A percentile compares a stretch with the other conserved stretches of the same genome.
phyloP scores from a whole-genome alignment of 2,797 vertebrate genomes.

The Tiaroga cobitis region DNA sequence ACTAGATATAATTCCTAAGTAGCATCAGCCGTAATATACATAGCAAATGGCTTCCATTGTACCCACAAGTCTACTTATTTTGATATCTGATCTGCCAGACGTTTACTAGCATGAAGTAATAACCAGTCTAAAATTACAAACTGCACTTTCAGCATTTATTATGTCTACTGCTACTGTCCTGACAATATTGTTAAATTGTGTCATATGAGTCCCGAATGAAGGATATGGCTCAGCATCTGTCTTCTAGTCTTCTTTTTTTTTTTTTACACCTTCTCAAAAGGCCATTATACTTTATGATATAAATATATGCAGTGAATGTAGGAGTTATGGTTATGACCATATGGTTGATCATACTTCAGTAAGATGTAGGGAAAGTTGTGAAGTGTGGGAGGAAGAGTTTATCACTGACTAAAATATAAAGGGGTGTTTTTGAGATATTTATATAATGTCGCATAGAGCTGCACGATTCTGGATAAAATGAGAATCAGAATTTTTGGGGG shows the following conservation, averaged over 20 bases:
- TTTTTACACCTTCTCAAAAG: not conserved
- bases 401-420: not conserved
- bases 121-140: not conserved
- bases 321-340: slow-evolving; percentile 1
- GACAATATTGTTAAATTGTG: not conserved
- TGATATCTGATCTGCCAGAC: not conserved
- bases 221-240: not conserved
- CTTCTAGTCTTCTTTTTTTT: not conserved
- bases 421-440: slow-evolving; percentile 17
- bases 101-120: not conserved
- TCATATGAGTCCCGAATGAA: not conserved
- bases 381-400: slow-evolving; percentile 15
- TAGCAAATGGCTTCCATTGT: not conserved
- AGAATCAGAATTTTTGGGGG: not conserved
- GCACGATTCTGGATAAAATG: not conserved
- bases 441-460: not conserved
- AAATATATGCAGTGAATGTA: not conserved
- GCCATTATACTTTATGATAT: not conserved
- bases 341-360: not conserved
- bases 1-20: not conserved
- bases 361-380: not conserved
- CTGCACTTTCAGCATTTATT: not conserved
- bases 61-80: not conserved
- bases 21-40: not conserved
- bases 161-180: too few relatives aligned